Evolutionary conservation across 2,797 vertebrate genomes (phyloP).

Genomic region (Ptychadena robeensis): DNA sequence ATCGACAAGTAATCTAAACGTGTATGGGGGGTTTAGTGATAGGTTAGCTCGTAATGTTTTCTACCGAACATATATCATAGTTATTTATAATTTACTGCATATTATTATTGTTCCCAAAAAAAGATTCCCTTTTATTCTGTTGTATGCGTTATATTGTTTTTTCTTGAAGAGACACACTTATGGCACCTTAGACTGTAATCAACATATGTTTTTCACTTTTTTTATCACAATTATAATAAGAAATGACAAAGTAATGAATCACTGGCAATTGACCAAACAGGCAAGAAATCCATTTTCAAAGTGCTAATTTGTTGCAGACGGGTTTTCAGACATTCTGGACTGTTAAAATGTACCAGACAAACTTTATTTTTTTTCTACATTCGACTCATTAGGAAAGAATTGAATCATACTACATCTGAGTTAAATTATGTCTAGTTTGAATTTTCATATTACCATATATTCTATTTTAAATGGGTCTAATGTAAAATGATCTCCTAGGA

Average conservation of each 20-base stretch:
- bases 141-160: background rate
- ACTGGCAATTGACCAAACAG: conserved; percentile 23
- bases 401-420: conserved; percentile 43
- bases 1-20: too few species aligned
- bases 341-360: conserved; percentile 50
- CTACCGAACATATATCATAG: background rate
- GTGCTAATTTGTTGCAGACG: conserved; percentile 47
- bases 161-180: background rate
- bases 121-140: background rate
- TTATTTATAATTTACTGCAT: background rate
- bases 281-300: conserved; percentile 36
- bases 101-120: too few species aligned
- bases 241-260: conserved; percentile 44
- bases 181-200: conserved; percentile 27
- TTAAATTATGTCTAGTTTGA: conserved; percentile 54
- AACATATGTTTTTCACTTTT: conserved; percentile 43
- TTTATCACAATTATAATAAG: conserved; percentile 33
- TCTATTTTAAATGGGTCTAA: conserved; percentile 40
- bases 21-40: too few species aligned
- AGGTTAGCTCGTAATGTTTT: background rate
- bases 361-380: conserved; percentile 32
- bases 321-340: conserved; percentile 44
- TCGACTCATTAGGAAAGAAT: conserved; percentile 40
- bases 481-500: conserved; percentile 42
- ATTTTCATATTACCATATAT: conserved; percentile 35